These are phyloP conservation scores for Periplaneta americana DNA, from an alignment of 1,140 invertebrate genomes.

Conservation along the genomic window DNA sequence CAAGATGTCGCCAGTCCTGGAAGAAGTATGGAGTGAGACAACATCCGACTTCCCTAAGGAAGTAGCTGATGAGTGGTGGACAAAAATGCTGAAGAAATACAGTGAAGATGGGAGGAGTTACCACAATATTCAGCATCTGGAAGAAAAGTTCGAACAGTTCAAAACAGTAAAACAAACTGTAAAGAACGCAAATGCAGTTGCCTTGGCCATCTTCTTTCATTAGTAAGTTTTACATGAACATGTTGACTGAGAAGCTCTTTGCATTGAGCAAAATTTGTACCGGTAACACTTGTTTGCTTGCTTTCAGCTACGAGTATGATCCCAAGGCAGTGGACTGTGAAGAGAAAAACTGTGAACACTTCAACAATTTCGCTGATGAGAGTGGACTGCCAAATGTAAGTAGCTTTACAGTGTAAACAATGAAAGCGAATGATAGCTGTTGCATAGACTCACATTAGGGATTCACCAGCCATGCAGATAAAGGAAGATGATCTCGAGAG, in stretches of 20 bases:
- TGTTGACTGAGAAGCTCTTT: not conserved
- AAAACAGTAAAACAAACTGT: constrained; percentile 30
- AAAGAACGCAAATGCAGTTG: constrained; percentile 32
- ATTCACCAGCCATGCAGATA: too few species aligned
- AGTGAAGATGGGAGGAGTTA: constrained; percentile 24
- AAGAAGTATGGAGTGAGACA: constrained; percentile 1
- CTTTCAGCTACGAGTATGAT: constrained; percentile 42
- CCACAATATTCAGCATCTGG: constrained; percentile 33
- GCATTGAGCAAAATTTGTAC: too few species aligned
- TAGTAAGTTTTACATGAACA: constrained; percentile 31
- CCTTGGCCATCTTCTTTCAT: constrained; percentile 40
- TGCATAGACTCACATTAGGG: too few species aligned
- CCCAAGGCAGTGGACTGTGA: constrained; percentile 42
- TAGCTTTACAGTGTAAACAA: too few species aligned
- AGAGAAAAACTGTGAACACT: constrained; percentile 42
- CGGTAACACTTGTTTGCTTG: not conserved
- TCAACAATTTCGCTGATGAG: constrained; percentile 40
- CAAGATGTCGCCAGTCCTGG: not conserved
- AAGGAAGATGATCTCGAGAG: too few species aligned
- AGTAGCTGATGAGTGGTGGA: not conserved
- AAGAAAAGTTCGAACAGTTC: constrained; percentile 34
- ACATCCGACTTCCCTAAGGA: not conserved
- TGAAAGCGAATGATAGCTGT: too few species aligned
- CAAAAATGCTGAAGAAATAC: constrained; percentile 17
- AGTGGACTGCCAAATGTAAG: constrained; percentile 21